Base-by-base conservation (phyloP, 2,888 invertebrate species). In the Lithophane leautieri region DNA sequence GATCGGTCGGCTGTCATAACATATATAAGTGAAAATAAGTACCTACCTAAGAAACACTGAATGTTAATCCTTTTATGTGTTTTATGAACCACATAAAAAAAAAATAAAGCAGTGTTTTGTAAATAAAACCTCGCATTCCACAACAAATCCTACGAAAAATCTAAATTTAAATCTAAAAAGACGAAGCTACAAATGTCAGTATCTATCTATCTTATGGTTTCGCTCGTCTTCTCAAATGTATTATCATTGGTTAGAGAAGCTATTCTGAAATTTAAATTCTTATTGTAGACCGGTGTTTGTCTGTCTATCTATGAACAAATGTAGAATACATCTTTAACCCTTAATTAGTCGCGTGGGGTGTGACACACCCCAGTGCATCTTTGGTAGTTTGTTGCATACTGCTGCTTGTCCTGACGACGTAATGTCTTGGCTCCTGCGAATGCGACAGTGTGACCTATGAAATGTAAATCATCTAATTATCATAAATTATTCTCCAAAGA, bases 151-250 rank as follows among this genome's bases (percentile, higher is more conserved):
- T 14, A 67, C 9, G 28, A 34, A 65, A 72, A 73, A 76, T 72
- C 66, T n/a, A n/a, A n/a, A n/a, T n/a, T n/a, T n/a, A n/a, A n/a
- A n/a, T n/a, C n/a, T n/a, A 54, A 12, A 73, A 69, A 54, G 19
- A 60, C 47, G 47, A 52, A 67, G 69, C 22, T 34, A 65, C 34
- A 72, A n/a, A n/a, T 67, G 68, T 66, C 44, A 34, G 76, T 40
- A 44, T n/a, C 19, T 50, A 16, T 8, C 19, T 50, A 61, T 4
- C 34, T 34, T 34, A 67, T 71, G 54, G 62, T 76, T 52, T 50
- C 52, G 40, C 25, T 70, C 44, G 25, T 52, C 25, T 67, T 70
- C n/a, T 40, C 40, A 62, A 70, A 70, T 67, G 67, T 1, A 52
- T 58, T 67, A 66, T 14, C 9, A 79, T 65, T 42, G 11, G 69